These are phyloP conservation scores for Enteromius argenteus DNA, from an alignment of 2,797 vertebrate species.

Conservation along the genomic window DNA sequence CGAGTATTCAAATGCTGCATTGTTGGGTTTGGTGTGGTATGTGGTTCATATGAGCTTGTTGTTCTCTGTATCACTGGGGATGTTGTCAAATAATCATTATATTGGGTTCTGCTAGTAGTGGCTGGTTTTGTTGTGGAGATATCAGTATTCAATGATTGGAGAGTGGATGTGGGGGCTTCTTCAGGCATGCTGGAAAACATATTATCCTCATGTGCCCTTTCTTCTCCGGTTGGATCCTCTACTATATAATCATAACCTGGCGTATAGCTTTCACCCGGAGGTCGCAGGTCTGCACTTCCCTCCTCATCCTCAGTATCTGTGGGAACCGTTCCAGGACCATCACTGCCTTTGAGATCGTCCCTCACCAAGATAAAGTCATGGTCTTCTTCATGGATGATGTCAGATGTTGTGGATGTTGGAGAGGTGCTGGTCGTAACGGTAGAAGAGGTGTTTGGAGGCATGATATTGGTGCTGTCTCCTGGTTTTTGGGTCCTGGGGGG, in stretches of 20 bases:
- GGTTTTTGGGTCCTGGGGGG: constrained; percentile 32
- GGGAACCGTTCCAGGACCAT: constrained; percentile 25
- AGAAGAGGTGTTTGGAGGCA: constrained; percentile 29
- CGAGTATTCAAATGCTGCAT: neutral
- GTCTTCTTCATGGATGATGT: constrained; percentile 66
- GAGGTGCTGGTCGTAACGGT: constrained; percentile 39
- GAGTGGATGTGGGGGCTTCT: constrained; percentile 21
- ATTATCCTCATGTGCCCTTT: constrained; percentile 62
- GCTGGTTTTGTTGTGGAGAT: neutral
- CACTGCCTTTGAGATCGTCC: constrained; percentile 55
- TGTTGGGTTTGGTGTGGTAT: neutral
- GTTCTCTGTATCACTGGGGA: neutral
- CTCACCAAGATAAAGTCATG: constrained; percentile 63
- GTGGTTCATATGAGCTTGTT: constrained; percentile 60
- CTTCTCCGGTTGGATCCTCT: constrained; percentile 66
- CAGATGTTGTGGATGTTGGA: constrained; percentile 33
- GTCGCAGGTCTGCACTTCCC: constrained; percentile 69
- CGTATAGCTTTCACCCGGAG: constrained; percentile 64
- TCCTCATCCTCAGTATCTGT: constrained; percentile 63
- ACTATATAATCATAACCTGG: constrained; percentile 80
- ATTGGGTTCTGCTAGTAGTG: neutral
- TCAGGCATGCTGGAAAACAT: constrained; percentile 11
- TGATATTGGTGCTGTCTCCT: constrained; percentile 21
- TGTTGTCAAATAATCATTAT: neutral
- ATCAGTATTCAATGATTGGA: neutral